phyloP scores from a whole-genome alignment of 35 echinoderm and acorn worm genomes.

The Apostichopus parvimensis region DNA sequence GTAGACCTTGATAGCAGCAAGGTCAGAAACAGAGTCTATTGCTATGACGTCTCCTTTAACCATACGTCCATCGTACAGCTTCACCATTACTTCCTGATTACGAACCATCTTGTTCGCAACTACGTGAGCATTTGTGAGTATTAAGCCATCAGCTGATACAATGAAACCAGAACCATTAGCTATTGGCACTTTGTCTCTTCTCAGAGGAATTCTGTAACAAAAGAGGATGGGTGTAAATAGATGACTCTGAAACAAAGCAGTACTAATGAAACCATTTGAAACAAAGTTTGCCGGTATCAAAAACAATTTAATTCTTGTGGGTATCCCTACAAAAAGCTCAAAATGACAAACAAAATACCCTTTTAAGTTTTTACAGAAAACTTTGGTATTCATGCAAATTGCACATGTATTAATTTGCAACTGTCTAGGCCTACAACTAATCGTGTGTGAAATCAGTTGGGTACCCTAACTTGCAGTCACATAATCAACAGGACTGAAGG shows the following conservation, averaged over 20 bases:
- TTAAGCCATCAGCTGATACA: conserved; percentile 85
- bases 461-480: too few species aligned
- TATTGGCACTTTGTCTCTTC: conserved; percentile 62
- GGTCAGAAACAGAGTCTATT: conserved; percentile 89
- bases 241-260: background rate
- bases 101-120: conserved; percentile 88
- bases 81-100: conserved; percentile 85
- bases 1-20: conserved; percentile 83
- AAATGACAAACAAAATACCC: too few species aligned
- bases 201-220: conserved; percentile 71
- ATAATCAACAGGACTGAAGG: too few species aligned
- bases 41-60: conserved; percentile 79
- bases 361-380: too few species aligned
- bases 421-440: too few species aligned
- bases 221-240: background rate
- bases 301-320: too few species aligned
- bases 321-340: too few species aligned
- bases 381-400: too few species aligned
- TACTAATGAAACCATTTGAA: too few species aligned
- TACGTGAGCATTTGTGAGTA: conserved; percentile 98
- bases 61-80: conserved; percentile 81
- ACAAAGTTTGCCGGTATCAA: too few species aligned
- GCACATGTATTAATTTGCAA: too few species aligned
- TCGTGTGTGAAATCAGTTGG: too few species aligned
- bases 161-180: conserved; percentile 98